Evolutionary conservation across 2,797 vertebrate genomes (phyloP).

Genomic region (Dicrostonyx torquatus): DNA sequence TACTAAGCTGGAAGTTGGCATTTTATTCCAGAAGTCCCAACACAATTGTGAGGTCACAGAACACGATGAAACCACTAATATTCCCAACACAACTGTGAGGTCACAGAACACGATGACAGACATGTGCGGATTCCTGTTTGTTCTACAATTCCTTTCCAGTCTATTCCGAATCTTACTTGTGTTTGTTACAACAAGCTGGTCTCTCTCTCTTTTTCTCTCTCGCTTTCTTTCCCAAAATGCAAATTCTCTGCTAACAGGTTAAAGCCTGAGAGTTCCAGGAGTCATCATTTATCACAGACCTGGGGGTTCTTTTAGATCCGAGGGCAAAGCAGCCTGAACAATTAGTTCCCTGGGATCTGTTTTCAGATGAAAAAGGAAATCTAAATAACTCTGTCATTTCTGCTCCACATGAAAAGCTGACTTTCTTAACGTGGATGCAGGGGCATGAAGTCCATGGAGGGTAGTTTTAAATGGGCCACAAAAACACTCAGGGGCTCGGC

Average conservation of each 20-base stretch:
- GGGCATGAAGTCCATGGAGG: neutral
- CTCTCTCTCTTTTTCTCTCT: neutral
- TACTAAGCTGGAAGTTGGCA: neutral
- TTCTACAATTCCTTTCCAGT: constrained; percentile 36
- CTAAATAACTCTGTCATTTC: constrained; percentile 54
- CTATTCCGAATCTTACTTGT: neutral
- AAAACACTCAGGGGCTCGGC: neutral
- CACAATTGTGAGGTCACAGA: neutral
- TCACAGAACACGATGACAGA: neutral
- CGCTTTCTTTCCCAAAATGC: neutral
- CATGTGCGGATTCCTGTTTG: neutral
- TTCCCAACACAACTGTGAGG: neutral
- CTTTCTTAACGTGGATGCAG: constrained; percentile 11
- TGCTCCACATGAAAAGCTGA: constrained; percentile 44
- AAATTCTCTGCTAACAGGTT: constrained; percentile 27
- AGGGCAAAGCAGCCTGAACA: constrained; percentile 37
- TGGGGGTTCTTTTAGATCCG: constrained; percentile 4
- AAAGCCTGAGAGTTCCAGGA: neutral
- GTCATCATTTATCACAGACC: constrained; percentile 30
- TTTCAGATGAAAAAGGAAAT: constrained; percentile 49
- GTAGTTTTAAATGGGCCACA: constrained; percentile 28
- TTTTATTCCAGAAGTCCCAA: constrained; percentile 2
- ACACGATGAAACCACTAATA: neutral
- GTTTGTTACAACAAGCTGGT: neutral
- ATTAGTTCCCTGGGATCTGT: constrained; percentile 27